Conservation (phyloP, 1,140 invertebrate genomes). For the Drosophila truncata region DNA sequence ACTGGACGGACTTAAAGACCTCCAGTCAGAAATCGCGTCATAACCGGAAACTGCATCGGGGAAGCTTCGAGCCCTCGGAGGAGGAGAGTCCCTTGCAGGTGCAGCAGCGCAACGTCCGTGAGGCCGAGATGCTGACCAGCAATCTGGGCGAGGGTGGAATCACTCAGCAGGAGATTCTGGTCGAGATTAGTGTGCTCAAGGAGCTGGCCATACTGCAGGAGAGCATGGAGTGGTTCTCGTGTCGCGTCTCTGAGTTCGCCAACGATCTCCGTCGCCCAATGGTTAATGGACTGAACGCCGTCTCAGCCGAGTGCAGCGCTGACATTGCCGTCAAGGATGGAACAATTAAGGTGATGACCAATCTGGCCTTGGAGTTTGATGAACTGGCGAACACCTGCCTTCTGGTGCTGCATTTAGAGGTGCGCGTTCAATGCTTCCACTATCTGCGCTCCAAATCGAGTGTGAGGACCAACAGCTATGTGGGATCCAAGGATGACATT, state of each 20-base stretch:
- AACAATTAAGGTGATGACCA: constrained; percentile 86
- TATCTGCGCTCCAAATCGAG: constrained; percentile 88
- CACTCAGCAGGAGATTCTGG: constrained; percentile 93
- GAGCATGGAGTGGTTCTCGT: constrained; percentile 93
- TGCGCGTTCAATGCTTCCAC: constrained; percentile 97
- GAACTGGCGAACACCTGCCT: constrained; percentile 96
- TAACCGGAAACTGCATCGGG: constrained; percentile 72
- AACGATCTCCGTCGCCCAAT: constrained; percentile 86
- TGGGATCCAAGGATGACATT: constrained; percentile 85
- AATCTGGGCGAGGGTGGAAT: constrained; percentile 95
- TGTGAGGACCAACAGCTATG: constrained; percentile 70
- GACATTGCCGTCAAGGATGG: constrained; percentile 82
- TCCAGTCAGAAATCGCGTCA: constrained; percentile 85
- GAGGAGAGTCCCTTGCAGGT: constrained; percentile 92
- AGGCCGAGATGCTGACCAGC: constrained; percentile 96
- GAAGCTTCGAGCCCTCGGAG: constrained; percentile 86
- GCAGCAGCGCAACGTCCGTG: constrained; percentile 92
- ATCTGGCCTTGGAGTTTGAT: constrained; percentile 93
- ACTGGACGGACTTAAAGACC: constrained; percentile 92
- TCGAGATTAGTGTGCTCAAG: constrained; percentile 91
- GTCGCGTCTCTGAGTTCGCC: constrained; percentile 86
- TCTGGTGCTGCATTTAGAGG: constrained; percentile 96
- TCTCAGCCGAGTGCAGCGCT: constrained; percentile 54
- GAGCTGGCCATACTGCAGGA: constrained; percentile 96
- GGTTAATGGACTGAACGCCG: constrained; percentile 70